A percentile compares a stretch with the other conserved stretches of the same genome.
Evolutionary conservation across 2,797 vertebrate genomes (phyloP).

Genomic region (Oreochromis grahami): DNA sequence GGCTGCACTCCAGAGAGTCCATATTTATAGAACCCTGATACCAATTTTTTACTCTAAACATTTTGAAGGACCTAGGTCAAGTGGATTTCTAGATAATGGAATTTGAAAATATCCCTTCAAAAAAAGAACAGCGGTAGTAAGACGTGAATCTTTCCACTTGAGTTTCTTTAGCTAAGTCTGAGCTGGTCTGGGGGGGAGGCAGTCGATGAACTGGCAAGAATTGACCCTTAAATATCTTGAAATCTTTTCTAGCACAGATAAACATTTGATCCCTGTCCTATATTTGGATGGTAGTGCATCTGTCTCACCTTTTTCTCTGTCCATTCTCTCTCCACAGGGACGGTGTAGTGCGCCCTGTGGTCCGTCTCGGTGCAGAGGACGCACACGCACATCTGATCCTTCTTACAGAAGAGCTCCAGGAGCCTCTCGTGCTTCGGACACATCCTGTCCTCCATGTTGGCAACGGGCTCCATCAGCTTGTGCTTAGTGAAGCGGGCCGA

Average conservation of each 20-base stretch:
- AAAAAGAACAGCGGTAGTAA: fast-evolving
- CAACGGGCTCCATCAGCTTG: constrained; percentile 78
- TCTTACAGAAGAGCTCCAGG: constrained; percentile 82
- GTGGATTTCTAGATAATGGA: background rate
- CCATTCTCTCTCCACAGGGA: constrained; percentile 79
- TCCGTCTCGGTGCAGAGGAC: constrained; percentile 81
- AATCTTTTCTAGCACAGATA: background rate
- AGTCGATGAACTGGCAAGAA: background rate
- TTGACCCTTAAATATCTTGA: background rate
- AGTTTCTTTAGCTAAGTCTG: background rate
- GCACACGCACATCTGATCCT: constrained; percentile 79
- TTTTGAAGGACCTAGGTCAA: background rate
- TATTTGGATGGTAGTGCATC: fast-evolving
- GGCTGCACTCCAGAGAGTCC: background rate
- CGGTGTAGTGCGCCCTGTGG: constrained; percentile 79
- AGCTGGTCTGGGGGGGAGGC: background rate
- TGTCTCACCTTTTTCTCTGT: constrained; percentile 72
- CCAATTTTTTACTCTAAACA: background rate
- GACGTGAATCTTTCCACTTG: fast-evolving
- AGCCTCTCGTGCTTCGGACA: constrained; percentile 77
- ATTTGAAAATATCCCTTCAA: fast-evolving
- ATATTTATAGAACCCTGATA: background rate
- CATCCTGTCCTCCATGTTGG: constrained; percentile 80
- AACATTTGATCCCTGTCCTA: background rate
- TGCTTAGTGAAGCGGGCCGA: constrained; percentile 75